These are phyloP conservation scores for Melanerpes aurifrons DNA, from an alignment of 2,113 vertebrate genomes.

Conservation along the genomic window DNA sequence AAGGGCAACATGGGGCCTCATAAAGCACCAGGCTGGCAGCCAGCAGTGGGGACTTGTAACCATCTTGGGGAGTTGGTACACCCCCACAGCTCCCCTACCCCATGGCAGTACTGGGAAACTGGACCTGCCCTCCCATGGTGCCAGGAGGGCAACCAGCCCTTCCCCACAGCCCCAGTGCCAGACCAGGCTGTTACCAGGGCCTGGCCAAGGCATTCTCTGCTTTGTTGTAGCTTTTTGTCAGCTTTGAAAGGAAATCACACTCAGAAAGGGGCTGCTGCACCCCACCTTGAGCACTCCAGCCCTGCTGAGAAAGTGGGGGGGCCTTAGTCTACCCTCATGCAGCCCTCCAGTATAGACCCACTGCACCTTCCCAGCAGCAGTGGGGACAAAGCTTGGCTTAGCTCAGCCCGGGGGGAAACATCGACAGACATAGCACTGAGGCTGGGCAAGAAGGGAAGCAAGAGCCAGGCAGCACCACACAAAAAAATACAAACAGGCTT, in stretches of 20 bases:
- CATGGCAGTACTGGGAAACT: rapidly evolving
- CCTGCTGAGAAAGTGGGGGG: not conserved
- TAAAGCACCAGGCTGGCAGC: not conserved
- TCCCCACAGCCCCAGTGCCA: rapidly evolving
- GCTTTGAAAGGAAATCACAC: slow-evolving; percentile 5
- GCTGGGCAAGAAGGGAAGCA: not conserved
- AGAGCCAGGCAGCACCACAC: not conserved
- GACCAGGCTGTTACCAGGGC: slow-evolving; percentile 11
- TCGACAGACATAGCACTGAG: rapidly evolving
- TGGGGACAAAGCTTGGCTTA: rapidly evolving
- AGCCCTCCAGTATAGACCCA: not conserved
- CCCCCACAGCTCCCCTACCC: not conserved
- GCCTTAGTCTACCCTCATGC: no score
- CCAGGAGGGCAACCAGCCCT: not conserved
- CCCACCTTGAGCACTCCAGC: not conserved
- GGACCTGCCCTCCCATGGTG: rapidly evolving
- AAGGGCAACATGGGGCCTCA: not conserved
- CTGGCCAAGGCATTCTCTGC: not conserved
- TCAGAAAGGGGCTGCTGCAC: rapidly evolving
- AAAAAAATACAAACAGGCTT: slow-evolving; percentile 66
- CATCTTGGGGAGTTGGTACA: rapidly evolving
- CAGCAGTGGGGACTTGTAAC: not conserved
- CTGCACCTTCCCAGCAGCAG: not conserved
- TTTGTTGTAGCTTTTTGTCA: not conserved
- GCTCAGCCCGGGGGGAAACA: not conserved